Percentiles rank a stretch among this genome's conserved stretches.
Conservation (phyloP, 2,888 invertebrate species). For the Anoplius nigerrimus region DNA sequence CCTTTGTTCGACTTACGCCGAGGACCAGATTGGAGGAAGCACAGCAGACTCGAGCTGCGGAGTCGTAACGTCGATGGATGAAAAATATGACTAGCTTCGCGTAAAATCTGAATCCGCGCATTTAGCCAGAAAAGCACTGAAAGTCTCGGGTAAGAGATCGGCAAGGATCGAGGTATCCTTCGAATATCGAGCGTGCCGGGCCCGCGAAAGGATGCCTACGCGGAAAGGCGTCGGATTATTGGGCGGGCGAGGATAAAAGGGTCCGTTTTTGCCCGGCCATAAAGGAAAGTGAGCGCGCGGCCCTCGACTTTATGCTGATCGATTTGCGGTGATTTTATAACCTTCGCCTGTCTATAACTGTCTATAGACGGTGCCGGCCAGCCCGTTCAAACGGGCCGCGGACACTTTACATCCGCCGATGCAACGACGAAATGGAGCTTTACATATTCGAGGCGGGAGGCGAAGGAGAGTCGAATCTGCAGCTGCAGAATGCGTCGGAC, state of each 20-base stretch:
- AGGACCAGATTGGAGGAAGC: too few relatives aligned
- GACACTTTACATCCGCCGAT: slow-evolving; percentile 63
- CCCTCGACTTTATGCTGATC: slow-evolving; percentile 70
- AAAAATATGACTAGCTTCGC: too few relatives aligned
- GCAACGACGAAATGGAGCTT: slow-evolving; percentile 65
- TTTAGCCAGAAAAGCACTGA: too few relatives aligned
- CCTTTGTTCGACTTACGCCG: too few relatives aligned
- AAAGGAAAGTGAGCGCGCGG: slow-evolving; percentile 66
- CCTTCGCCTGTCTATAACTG: slow-evolving; percentile 63
- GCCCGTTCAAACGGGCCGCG: slow-evolving; percentile 71
- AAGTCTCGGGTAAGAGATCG: too few relatives aligned
- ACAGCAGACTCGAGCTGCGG: too few relatives aligned
- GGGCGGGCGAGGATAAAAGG: slow-evolving; percentile 65
- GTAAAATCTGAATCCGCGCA: too few relatives aligned
- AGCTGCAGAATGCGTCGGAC: slow-evolving; percentile 5
- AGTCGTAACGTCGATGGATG: too few relatives aligned
- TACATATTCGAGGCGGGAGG: slow-evolving; percentile 58
- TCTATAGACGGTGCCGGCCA: slow-evolving; percentile 46
- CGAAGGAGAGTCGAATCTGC: not conserved
- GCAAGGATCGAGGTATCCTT: too few relatives aligned
- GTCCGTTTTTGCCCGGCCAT: slow-evolving; percentile 59
- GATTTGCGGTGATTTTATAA: slow-evolving; percentile 74
- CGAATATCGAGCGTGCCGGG: too few relatives aligned
- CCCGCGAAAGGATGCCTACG: slow-evolving; percentile 22
- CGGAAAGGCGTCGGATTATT: slow-evolving; percentile 53